phyloP scores from a whole-genome alignment of 2,113 vertebrate species.

The Typhlomys cinereus region DNA sequence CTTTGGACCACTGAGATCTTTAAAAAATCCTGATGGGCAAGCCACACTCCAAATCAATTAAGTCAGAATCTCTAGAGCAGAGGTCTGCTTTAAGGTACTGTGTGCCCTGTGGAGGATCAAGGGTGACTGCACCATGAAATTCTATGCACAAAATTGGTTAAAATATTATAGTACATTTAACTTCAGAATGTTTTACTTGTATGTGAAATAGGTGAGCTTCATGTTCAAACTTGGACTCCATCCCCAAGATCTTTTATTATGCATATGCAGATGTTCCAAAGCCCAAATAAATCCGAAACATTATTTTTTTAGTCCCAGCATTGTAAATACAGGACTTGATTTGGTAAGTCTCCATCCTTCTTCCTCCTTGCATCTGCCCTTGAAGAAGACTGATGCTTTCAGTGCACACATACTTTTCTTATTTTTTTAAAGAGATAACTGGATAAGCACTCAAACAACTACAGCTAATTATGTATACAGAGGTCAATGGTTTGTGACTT shows the following conservation, averaged over 20 bases:
- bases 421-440: neutral
- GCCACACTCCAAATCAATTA: too few relatives aligned
- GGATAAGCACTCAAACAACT: constrained; percentile 10
- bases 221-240: neutral
- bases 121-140: too few relatives aligned
- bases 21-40: too few relatives aligned
- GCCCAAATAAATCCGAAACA: neutral
- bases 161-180: neutral
- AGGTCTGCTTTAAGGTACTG: neutral
- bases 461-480: neutral
- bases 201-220: neutral
- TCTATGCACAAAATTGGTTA: neutral
- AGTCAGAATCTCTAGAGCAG: too few relatives aligned
- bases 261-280: neutral
- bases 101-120: too few relatives aligned
- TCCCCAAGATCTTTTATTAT: neutral
- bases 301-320: neutral
- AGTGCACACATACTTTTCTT: neutral
- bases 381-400: neutral
- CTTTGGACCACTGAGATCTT: neutral
- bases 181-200: neutral
- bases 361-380: neutral
- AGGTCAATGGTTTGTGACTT: neutral
- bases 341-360: neutral
- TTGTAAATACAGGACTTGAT: neutral